Percentiles rank a stretch among this genome's conserved stretches.
These are phyloP conservation scores for Azorinus chamasolen DNA, from an alignment of 2,888 invertebrate genomes.

Conservation along the genomic window DNA sequence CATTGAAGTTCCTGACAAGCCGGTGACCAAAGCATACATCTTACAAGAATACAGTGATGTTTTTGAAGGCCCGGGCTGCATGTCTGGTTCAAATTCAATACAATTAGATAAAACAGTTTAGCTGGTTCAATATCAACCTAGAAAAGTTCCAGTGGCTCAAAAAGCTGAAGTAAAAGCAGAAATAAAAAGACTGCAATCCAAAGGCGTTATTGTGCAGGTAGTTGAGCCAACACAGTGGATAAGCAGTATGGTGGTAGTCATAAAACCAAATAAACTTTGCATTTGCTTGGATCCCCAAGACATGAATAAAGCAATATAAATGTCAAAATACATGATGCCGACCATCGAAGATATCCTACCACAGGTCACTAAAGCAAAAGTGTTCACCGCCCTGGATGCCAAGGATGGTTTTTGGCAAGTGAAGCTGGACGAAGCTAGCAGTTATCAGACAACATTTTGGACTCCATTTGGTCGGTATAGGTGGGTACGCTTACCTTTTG, in stretches of 20 bases:
- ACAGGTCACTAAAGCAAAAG: constrained; percentile 53
- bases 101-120: too few species aligned
- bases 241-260: constrained; percentile 34
- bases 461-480: constrained; percentile 64
- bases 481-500: constrained; percentile 66
- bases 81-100: too few species aligned
- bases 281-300: constrained; percentile 60
- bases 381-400: constrained; percentile 57
- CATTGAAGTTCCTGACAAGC: too few species aligned
- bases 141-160: too few species aligned
- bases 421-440: constrained; percentile 54
- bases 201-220: too few species aligned
- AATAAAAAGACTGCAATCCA: too few species aligned
- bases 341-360: constrained; percentile 65
- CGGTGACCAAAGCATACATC: too few species aligned
- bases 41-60: too few species aligned
- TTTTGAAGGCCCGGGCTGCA: too few species aligned
- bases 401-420: constrained; percentile 60
- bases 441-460: constrained; percentile 62
- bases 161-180: too few species aligned
- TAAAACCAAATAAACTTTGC: constrained; percentile 23
- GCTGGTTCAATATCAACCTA: too few species aligned
- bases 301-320: constrained; percentile 54
- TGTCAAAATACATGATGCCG: constrained; percentile 56
- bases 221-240: too few species aligned